phyloP scores from a whole-genome alignment of 2,113 vertebrate species.

The Himantopus leucocephalus region DNA sequence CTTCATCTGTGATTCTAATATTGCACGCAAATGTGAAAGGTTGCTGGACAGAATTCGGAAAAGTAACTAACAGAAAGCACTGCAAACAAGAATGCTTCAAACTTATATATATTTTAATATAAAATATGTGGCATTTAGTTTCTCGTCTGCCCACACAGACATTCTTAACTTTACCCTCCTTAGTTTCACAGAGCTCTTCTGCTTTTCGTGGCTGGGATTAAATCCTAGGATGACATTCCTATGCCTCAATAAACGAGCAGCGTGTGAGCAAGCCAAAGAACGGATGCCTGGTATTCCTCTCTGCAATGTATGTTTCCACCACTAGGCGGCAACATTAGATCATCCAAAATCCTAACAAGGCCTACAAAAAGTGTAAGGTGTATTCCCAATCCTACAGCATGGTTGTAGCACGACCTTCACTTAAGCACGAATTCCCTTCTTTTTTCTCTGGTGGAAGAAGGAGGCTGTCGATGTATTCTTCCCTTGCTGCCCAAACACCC shows the following conservation, averaged over 20 bases:
- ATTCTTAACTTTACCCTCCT: not conserved
- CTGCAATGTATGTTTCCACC: not conserved
- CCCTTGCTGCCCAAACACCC: not conserved
- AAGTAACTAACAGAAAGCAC: not conserved
- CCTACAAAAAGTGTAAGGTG: accelerated
- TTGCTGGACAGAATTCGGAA: not conserved
- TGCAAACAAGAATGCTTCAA: not conserved
- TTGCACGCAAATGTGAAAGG: not conserved
- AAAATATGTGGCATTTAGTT: not conserved
- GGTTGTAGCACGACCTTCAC: not conserved
- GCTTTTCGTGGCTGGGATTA: not conserved
- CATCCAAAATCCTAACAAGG: not conserved
- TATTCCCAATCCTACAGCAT: not conserved
- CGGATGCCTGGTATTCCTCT: not conserved
- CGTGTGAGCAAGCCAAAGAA: not conserved
- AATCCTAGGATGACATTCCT: not conserved
- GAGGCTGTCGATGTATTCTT: accelerated
- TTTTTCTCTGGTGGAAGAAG: not conserved
- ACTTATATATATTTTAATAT: not conserved
- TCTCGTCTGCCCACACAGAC: accelerated
- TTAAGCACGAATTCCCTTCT: not conserved
- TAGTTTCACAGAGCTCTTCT: not conserved
- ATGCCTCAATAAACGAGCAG: not conserved
- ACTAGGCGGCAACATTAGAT: slow-evolving; percentile 41
- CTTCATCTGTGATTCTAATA: not conserved